These are phyloP conservation scores for Erebia epiphron DNA, from an alignment of 2,888 invertebrate species.

Conservation along the genomic window DNA sequence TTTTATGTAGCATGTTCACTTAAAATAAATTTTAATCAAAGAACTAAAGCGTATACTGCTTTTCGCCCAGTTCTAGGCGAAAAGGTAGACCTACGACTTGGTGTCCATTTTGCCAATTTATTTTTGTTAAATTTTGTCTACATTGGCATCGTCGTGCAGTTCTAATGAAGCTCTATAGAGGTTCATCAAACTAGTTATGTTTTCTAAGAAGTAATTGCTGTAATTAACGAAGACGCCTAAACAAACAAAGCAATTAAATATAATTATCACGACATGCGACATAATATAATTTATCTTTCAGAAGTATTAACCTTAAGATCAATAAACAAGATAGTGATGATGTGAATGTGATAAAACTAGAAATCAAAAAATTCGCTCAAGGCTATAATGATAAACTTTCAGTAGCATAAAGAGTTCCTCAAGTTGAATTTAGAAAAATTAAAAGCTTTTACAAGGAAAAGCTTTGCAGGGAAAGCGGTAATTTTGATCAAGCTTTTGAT, in stretches of 20 bases:
- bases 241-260: conserved; percentile 13
- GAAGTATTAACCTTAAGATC: conserved; percentile 3
- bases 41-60: too few species aligned
- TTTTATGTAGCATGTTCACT: neutral
- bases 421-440: neutral
- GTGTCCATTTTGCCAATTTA: neutral
- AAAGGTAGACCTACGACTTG: neutral
- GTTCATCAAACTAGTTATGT: neutral
- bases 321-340: conserved; percentile 16
- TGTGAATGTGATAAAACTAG: neutral
- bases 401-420: neutral
- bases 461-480: neutral
- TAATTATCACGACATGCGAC: neutral
- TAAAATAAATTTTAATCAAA: too few species aligned
- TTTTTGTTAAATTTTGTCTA: neutral
- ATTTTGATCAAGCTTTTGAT: neutral
- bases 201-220: neutral
- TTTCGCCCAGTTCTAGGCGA: too few species aligned
- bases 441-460: neutral
- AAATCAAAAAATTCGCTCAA: neutral
- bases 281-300: conserved; percentile 16
- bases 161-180: neutral
- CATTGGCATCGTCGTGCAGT: neutral
- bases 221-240: neutral
- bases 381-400: neutral